Evolutionary conservation across 2,113 vertebrate genomes (phyloP), one percentile per base, ranked within the genome.

Genomic region (Sinocyclocheilus anophthalmus): DNA sequence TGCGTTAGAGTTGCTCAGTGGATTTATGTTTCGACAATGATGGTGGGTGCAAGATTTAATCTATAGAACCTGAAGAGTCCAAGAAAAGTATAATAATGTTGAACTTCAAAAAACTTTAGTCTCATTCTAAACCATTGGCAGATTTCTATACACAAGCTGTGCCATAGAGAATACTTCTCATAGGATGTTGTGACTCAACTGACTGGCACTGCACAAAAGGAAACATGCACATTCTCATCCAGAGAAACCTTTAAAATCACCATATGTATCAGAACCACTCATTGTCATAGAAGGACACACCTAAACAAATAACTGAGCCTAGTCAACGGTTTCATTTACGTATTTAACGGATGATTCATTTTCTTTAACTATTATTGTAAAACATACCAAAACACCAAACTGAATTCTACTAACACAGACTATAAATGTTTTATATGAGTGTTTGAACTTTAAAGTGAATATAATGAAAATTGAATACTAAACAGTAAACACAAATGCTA

Each of bases 141-240:
- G 8, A 42, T 57, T 55, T 59, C 4, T 59, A n/a, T 37, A 78
- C 11, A 59, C 59, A 37, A 16, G 14, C 18, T 57, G 30, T 57
- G 14, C 13, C 20, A n/a, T 37, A 53, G 42, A 45, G 9, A 65
- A 67, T 26, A 18, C 42, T 67, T 16, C 50, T 55, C 39, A 67
- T 30, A 30, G 79, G 61, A 45, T 12, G 37, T 2, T 50, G 14
- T 85, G 48, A 85, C n/a, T 85, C 85, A 86, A 0, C 14, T 81
- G 85, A 81, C 14, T 86, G 37, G 20, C 9, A 55, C 84, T 7
- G 24, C 4, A 42, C 30, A 18, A 26, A 84, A 75, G 3, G 26
- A 24, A n/a, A 11, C 72, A 2, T 30, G 4, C 20, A 63, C 7
- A 75, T 33, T 12, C 45, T 53, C 55, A 69, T 20, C 67, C 69